These are phyloP conservation scores for Himalopsyche kuldschensis DNA, from an alignment of 2,888 invertebrate species.

Conservation along the genomic window DNA sequence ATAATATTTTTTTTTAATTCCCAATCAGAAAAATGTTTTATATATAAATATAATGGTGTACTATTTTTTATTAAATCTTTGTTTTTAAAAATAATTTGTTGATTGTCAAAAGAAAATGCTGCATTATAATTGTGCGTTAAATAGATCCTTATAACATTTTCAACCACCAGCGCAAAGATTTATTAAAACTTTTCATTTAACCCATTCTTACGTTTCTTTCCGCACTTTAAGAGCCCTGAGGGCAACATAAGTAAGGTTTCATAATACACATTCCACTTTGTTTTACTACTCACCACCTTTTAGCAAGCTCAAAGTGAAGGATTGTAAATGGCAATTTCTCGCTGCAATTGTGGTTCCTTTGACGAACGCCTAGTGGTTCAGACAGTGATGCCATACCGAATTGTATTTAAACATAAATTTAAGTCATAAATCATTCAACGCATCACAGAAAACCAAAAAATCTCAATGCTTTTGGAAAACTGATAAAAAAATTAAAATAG, in stretches of 20 bases:
- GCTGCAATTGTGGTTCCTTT: constrained; percentile 26
- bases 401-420: no score
- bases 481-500: no score
- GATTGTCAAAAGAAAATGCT: no score
- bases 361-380: constrained; percentile 8
- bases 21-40: no score
- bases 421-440: no score
- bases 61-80: no score
- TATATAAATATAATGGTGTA: no score
- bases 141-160: neutral
- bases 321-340: constrained; percentile 17
- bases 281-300: neutral
- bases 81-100: no score
- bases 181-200: neutral
- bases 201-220: neutral
- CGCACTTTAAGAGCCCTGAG: neutral
- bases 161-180: neutral
- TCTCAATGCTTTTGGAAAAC: no score
- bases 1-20: no score
- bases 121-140: neutral
- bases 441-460: no score
- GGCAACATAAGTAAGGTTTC: neutral
- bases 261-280: neutral
- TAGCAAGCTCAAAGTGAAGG: neutral
- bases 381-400: neutral